Evolutionary conservation across 2,113 vertebrate genomes (phyloP), one percentile per base, ranked within the genome.

Genomic region (Physeter macrocephalus): DNA sequence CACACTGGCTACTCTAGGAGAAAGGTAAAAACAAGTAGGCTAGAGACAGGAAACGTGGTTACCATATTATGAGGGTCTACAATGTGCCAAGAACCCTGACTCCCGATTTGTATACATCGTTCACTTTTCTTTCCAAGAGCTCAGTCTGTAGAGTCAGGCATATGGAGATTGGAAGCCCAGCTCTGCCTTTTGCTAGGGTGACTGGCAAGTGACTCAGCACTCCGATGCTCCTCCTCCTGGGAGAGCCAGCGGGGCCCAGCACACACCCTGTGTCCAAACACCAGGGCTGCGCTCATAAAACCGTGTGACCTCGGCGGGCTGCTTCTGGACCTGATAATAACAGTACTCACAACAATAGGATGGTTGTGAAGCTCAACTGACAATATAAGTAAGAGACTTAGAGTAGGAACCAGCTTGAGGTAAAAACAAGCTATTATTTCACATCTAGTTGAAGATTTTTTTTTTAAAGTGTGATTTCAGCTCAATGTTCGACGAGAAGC

Each of bases 271-370:
- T 0, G 14, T 59, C 75, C 11, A 15, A n/a, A 93, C 39, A 49
- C 52, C 31, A 31, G 43, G 13, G 20, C 72, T 54, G n/a, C 0
- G 0, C 21, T 78, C 59, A 31, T 0, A 11, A 18, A 41, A 36
- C 39, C 14, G 13, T 3, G 7, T 46, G 77, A 29, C 62, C 67
- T 59, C 11, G 6, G 34, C n/a, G 3, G 52, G 67, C 27, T 8
- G 67, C 94, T 34, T 49, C 21, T 57, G 41, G 17, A 82, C 18
- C 1, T 21, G 77, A 15, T 54, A 43, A 29, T 8, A 81, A 20
- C 46, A 20, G 67, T 21, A 31, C 17, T 31, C 52, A 71, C 23
- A 20, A 7, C 25, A 81, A 5, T 10, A 43, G 25, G 3, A 39
- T 52, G 34, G 36, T 57, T 21, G 13, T 27, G 14, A 90, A 57